Percentiles rank a stretch among this genome's conserved stretches.
phyloP scores from a whole-genome alignment of 2,888 invertebrate genomes.

The Orthonevra nobilis region DNA sequence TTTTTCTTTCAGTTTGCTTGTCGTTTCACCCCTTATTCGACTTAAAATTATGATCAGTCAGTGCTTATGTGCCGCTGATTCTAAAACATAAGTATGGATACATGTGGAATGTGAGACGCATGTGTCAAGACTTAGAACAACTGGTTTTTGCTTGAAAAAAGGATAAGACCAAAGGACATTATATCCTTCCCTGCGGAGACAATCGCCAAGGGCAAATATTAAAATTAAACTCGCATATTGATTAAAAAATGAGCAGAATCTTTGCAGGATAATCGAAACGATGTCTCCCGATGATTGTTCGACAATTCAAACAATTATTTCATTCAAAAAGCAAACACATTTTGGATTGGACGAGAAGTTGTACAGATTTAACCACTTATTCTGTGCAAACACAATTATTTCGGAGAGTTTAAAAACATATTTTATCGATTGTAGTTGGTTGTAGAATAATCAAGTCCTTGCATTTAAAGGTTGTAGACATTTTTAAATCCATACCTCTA shows the following conservation, averaged over 20 bases:
- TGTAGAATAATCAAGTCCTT: too few relatives aligned
- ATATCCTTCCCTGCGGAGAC: neutral
- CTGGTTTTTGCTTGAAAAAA: slow-evolving; percentile 46
- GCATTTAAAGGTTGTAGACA: too few relatives aligned
- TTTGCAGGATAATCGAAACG: slow-evolving; percentile 9
- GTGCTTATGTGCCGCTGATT: too few relatives aligned
- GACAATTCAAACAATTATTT: slow-evolving; percentile 33
- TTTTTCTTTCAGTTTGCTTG: slow-evolving; percentile 7
- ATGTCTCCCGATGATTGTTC: neutral
- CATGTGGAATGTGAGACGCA: slow-evolving; percentile 10
- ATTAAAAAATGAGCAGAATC: slow-evolving; percentile 31
- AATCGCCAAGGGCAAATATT: slow-evolving; percentile 44
- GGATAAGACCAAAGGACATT: slow-evolving; percentile 8
- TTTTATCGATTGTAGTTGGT: neutral
- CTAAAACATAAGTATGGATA: slow-evolving; percentile 1
- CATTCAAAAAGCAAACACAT: slow-evolving; percentile 39
- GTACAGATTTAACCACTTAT: too few relatives aligned
- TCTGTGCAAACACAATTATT: slow-evolving; percentile 48
- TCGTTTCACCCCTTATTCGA: slow-evolving; percentile 17
- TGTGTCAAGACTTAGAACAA: slow-evolving; percentile 47
- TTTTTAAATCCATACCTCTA: too few relatives aligned
- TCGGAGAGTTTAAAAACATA: slow-evolving; percentile 32
- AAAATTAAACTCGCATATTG: slow-evolving; percentile 38
- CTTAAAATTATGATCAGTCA: slow-evolving; percentile 50
- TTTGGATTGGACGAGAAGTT: neutral